Evolutionary conservation across 2,113 vertebrate genomes (phyloP).

Genomic region (Myotis brandtii): DNA sequence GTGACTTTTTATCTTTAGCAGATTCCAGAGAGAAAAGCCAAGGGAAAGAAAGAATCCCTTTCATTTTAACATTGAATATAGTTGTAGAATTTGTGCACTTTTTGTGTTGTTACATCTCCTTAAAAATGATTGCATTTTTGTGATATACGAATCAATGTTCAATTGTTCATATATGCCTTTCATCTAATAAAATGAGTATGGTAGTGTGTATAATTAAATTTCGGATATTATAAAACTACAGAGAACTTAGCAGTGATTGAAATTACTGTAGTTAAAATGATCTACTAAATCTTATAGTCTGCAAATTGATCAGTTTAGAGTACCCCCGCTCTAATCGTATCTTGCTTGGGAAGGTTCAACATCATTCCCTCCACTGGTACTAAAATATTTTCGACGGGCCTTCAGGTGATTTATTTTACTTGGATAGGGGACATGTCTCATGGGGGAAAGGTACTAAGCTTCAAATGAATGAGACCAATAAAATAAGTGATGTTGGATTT

Average conservation of each 20-base stretch:
- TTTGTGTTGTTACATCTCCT: conserved; percentile 51
- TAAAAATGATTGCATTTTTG: conserved; percentile 49
- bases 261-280: background rate
- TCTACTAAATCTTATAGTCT: background rate
- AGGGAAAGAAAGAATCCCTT: background rate
- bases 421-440: background rate
- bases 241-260: conserved; percentile 3
- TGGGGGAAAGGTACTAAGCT: background rate
- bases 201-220: background rate
- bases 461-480: background rate
- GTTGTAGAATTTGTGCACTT: conserved; percentile 27
- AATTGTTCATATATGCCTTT: conserved; percentile 5
- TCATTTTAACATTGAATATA: conserved; percentile 36
- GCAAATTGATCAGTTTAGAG: background rate
- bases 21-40: conserved; percentile 52
- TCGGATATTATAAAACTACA: conserved; percentile 3
- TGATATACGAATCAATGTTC: background rate
- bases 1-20: conserved; percentile 55
- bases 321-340: background rate
- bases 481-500: background rate
- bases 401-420: background rate
- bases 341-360: background rate
- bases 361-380: background rate
- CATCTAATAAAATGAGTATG: background rate
- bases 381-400: conserved; percentile 1